Percentiles rank a stretch among this genome's conserved stretches.
Evolutionary conservation across 2,797 vertebrate genomes (phyloP).

Genomic region (Odontamblyopus lacepedii): DNA sequence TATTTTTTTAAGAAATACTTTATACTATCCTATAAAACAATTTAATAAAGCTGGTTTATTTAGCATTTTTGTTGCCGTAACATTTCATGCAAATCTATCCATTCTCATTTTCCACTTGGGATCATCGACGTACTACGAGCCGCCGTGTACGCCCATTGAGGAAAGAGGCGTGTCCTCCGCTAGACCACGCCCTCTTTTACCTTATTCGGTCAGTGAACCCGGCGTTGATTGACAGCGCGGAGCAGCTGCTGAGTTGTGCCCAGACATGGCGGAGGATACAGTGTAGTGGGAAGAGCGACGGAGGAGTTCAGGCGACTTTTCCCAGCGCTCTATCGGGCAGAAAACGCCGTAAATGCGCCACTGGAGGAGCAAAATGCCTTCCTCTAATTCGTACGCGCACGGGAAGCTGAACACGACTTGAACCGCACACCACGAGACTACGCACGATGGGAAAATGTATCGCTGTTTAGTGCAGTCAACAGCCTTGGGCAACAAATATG

Average conservation of each 20-base stretch:
- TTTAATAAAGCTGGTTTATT: too few species aligned
- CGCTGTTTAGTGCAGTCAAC: conserved; percentile 84
- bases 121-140: conserved; percentile 58
- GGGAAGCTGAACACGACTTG: conserved; percentile 51
- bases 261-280: conserved; percentile 86
- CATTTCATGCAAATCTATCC: conserved; percentile 39
- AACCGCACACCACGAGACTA: conserved; percentile 59
- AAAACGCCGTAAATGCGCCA: conserved; percentile 56
- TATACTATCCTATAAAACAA: neutral
- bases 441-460: conserved; percentile 77
- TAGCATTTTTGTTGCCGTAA: neutral
- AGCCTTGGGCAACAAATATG: conserved; percentile 86
- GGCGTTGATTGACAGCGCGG: conserved; percentile 81
- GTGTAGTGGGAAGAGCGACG: conserved; percentile 69
- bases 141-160: conserved; percentile 70
- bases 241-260: conserved; percentile 83
- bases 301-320: conserved; percentile 78
- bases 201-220: conserved; percentile 73
- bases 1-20: neutral
- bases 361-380: conserved; percentile 51
- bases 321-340: conserved; percentile 54
- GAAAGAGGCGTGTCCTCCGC: conserved; percentile 64
- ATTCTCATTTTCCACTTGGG: conserved; percentile 53
- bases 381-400: conserved; percentile 38
- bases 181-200: conserved; percentile 64